Percentiles rank a stretch among this genome's conserved stretches.
Evolutionary conservation across 2,113 vertebrate species (phyloP).

Genomic region (Saguinus imperator): DNA sequence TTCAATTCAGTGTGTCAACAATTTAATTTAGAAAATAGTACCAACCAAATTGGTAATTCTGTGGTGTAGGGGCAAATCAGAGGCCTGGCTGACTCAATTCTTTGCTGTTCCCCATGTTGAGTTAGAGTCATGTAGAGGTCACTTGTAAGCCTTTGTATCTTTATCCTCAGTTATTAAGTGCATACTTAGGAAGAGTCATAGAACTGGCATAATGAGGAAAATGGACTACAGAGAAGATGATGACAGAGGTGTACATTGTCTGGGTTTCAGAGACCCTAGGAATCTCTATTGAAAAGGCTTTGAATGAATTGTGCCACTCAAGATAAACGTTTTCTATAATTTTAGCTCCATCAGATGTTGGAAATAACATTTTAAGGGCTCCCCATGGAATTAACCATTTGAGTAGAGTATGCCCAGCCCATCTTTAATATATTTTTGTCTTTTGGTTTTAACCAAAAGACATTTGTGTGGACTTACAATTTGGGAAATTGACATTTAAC

Average conservation of each 20-base stretch:
- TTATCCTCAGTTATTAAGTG: neutral
- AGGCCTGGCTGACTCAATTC: neutral
- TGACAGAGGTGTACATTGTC: neutral
- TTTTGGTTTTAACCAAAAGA: neutral
- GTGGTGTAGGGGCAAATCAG: neutral
- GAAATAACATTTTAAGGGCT: neutral
- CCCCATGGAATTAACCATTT: neutral
- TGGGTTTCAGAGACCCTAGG: neutral
- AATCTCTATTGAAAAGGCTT: neutral
- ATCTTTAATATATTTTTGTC: neutral
- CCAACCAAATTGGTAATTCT: slow-evolving; percentile 31
- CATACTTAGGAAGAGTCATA: neutral
- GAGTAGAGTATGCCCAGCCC: neutral
- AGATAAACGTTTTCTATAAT: neutral
- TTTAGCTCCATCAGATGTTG: neutral
- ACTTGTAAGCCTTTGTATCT: neutral
- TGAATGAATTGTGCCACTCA: neutral
- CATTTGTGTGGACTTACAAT: neutral
- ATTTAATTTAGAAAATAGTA: slow-evolving; percentile 53
- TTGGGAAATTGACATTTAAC: neutral
- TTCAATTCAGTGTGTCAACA: slow-evolving; percentile 34
- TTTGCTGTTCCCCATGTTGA: neutral
- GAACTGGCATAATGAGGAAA: neutral
- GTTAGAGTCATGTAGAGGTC: neutral
- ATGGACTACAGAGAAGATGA: neutral